Base-by-base conservation (phyloP, 2,797 vertebrate species). In the Melanotaenia nigrans region DNA sequence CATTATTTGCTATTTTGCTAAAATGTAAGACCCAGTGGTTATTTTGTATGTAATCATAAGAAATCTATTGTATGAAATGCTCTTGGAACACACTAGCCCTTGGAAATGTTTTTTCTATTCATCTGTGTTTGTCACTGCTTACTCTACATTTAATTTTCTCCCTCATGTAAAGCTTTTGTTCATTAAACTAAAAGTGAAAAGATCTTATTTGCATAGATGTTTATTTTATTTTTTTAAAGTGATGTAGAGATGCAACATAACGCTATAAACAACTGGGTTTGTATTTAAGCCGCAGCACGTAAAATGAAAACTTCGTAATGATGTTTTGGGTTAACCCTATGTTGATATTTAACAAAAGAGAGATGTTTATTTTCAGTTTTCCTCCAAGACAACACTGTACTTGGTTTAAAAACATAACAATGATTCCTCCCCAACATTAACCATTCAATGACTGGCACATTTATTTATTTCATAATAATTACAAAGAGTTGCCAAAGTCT, bases 171-270 rank as follows among this genome's bases (percentile, higher is more conserved):
- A 51, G 49, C 38, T 73, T 84, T 71, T 75, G 63, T 78, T 83
- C 20, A 81, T 77, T 74, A 40, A 77, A 55, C 32, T 65, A n/a
- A 14, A 12, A 30, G 38, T 66, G 25, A 61, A 79, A 67, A 66
- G 1, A 63, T 42, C 42, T 57, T 0, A 85, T 85, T 87, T 85
- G 66, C 74, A 82, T 79, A 55, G 61, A 81, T 32, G 25, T 28
- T 28, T 28, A 28, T 28, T 3, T 11, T 3, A 7, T 12, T 40
- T 40, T 40, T 33, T 8, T 33, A 33, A 40, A 40, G 10, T 40
- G 8, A 11, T 40, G 18, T 32, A 47, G 61, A 56, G 0, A 24
- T 53, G 51, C 25, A 57, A 57, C 58, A 64, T 30, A 33, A 60
- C 45, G 9, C 20, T 36, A 62, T 33, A 12, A 75, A 54, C 16